phyloP scores from a whole-genome alignment of 2,888 invertebrate species.

The Eristalis tenax region DNA sequence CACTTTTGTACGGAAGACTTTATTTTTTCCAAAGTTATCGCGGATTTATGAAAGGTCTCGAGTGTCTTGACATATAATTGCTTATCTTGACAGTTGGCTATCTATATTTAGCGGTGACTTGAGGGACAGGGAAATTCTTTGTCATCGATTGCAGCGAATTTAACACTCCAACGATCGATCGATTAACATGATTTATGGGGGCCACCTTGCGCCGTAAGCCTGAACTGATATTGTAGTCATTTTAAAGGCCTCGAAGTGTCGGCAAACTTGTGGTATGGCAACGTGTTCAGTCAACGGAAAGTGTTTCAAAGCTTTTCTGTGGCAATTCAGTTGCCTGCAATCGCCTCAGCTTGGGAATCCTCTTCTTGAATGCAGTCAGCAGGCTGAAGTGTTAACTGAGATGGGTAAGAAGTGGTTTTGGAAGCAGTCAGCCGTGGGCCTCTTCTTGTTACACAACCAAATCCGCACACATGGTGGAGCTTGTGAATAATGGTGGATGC shows the following conservation, averaged over 20 bases:
- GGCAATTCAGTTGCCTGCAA: background rate
- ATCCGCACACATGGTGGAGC: too few species aligned
- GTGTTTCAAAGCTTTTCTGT: background rate
- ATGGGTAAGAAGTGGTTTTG: background rate
- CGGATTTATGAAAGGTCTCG: constrained; percentile 11
- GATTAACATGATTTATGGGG: background rate
- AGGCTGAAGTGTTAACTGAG: background rate
- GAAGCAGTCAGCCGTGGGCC: background rate
- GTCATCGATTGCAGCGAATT: background rate
- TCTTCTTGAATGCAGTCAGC: background rate
- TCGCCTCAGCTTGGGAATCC: background rate
- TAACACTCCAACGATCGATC: background rate
- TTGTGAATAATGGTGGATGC: too few species aligned
- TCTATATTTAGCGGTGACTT: constrained; percentile 22
- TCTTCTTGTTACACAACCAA: too few species aligned
- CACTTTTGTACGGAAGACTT: background rate
- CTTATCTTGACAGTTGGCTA: constrained; percentile 37
- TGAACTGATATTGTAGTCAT: background rate
- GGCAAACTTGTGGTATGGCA: background rate
- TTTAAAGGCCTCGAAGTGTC: background rate
- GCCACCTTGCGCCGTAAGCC: background rate
- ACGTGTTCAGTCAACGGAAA: background rate
- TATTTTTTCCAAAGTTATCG: background rate
- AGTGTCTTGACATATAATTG: constrained; percentile 9
- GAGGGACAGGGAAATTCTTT: background rate